Conservation (phyloP, 1,140 invertebrate species). For the Bacillus rossius region DNA sequence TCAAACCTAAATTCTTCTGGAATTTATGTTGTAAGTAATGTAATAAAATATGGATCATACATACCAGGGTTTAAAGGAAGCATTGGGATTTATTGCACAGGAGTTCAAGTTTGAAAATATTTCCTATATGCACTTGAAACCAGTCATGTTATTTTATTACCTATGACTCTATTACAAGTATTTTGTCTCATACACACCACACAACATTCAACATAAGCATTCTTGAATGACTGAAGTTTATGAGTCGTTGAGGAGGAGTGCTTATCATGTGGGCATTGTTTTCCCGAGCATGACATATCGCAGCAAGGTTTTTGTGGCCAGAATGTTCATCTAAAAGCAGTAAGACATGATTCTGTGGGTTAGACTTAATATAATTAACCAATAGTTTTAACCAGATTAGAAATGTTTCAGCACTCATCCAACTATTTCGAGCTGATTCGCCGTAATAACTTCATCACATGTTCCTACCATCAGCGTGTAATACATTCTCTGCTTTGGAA, state of each 20-base stretch:
- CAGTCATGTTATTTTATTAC: slow-evolving; percentile 2
- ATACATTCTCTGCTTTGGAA: slow-evolving; percentile 27
- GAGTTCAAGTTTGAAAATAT: too few relatives aligned
- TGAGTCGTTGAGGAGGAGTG: slow-evolving; percentile 37
- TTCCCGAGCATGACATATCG: slow-evolving; percentile 33
- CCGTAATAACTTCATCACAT: slow-evolving; percentile 14
- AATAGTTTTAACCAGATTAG: slow-evolving; percentile 25
- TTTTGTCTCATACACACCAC: slow-evolving; percentile 3
- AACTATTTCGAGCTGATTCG: slow-evolving; percentile 3
- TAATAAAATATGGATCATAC: too few relatives aligned
- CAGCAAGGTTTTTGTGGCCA: slow-evolving; percentile 32
- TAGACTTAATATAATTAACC: background rate
- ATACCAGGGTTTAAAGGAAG: too few relatives aligned
- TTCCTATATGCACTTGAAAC: background rate
- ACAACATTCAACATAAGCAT: slow-evolving; percentile 29
- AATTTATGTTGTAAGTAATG: too few relatives aligned
- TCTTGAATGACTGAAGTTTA: slow-evolving; percentile 35
- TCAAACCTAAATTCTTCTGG: too few relatives aligned
- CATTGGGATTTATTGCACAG: too few relatives aligned
- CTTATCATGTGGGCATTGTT: slow-evolving; percentile 37
- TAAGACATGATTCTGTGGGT: slow-evolving; percentile 11
- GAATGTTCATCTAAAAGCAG: slow-evolving; percentile 34
- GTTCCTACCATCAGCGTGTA: slow-evolving; percentile 9
- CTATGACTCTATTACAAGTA: background rate
- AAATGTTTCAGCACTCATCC: slow-evolving; percentile 24